Evolutionary conservation across 2,797 vertebrate genomes (phyloP), one percentile per base, ranked within the genome.

Genomic region (Pseudochromis fuscus): DNA sequence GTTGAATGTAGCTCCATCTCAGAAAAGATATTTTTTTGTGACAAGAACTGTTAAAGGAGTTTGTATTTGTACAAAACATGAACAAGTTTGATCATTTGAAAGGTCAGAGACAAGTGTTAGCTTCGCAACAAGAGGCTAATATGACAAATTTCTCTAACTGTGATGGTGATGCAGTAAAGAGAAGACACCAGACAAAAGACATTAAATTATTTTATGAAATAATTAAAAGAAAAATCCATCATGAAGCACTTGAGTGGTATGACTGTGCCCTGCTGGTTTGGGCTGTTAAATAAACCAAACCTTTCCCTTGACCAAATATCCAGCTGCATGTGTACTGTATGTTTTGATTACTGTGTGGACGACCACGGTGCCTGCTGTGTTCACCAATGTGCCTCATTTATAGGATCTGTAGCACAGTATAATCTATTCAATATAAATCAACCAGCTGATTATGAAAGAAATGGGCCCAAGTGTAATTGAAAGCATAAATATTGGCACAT

Each of bases 331-430:
- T 55, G 37, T 71, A 33, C 24, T 60, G 24, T 75, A 28, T 45
- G 35, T 62, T 60, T 5, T 31, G 5, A 31, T 56, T 13, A 16
- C 23, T 57, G n/a, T 82, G 40, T 49, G 72, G 37, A 79, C 0
- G 8, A 73, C 64, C 62, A 49, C 44, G 40, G 75, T 87, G 87
- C 85, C 85, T 81, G 55, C 15, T 77, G n/a, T 68, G 49, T 57
- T 79, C 69, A 84, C 79, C 58, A 45, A 8, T 58, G 82, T 87
- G 85, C 84, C 88, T 82, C 19, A 7, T 38, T 27, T 62, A 8
- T 28, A 3, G 2, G 9, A 45, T 56, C 12, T 51, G 11, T 13
- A 10, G 31, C n/a, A 60, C n/a, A 51, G 37, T 13, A 2, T 23
- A 21, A 5, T 18, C 2, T n/a, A 24, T 49, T 30, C 37, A 68